These are phyloP conservation scores for Macroglossus sobrinus DNA, from an alignment of 2,113 vertebrate genomes.

Conservation along the genomic window DNA sequence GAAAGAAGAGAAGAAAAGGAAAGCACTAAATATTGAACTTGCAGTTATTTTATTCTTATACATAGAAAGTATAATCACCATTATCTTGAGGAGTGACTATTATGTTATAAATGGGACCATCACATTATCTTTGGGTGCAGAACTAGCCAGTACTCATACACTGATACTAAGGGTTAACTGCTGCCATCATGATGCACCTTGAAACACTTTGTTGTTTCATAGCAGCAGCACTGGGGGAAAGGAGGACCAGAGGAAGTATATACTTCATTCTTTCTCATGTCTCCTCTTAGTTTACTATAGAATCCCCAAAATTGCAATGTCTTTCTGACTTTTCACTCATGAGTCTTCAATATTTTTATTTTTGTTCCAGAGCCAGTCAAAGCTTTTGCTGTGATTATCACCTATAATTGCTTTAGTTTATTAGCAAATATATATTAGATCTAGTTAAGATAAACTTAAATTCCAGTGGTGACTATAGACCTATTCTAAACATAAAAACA, in stretches of 20 bases:
- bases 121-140: not conserved
- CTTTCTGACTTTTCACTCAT: not conserved
- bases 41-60: not conserved
- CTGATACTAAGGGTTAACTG: not conserved
- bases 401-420: not conserved
- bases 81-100: not conserved
- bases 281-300: not conserved
- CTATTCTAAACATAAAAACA: not conserved
- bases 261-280: not conserved
- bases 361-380: not conserved
- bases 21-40: not conserved
- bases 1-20: not conserved
- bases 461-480: not conserved
- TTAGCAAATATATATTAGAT: not conserved
- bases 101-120: not conserved
- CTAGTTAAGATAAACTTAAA: not conserved
- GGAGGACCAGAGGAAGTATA: accelerated
- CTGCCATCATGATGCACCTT: not conserved
- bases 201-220: not conserved
- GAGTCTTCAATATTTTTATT: not conserved
- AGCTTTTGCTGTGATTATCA: not conserved
- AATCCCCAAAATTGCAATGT: not conserved
- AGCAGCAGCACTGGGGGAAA: accelerated
- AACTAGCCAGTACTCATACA: not conserved
- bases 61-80: not conserved